Conservation (phyloP, 2,888 invertebrate genomes). For the Tetropium fuscum region DNA sequence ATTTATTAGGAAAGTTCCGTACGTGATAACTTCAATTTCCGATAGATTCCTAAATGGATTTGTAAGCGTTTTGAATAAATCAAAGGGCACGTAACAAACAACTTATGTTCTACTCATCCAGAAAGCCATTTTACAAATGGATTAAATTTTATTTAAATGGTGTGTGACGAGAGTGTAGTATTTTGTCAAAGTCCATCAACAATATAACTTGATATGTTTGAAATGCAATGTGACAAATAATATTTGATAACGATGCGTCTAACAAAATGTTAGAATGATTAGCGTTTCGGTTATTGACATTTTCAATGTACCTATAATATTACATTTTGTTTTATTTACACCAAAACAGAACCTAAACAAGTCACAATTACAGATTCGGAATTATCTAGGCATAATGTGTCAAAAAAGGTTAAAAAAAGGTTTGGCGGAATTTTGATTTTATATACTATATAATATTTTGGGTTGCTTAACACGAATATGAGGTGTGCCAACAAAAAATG, state of each 20-base stretch:
- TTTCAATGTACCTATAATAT: too few relatives aligned
- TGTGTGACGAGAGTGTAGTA: slow-evolving; percentile 10
- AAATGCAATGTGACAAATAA: neutral
- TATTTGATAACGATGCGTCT: neutral
- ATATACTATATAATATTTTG: too few relatives aligned
- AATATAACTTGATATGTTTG: neutral
- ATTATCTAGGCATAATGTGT: too few relatives aligned
- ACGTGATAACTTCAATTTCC: slow-evolving; percentile 45
- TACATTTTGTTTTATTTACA: too few relatives aligned
- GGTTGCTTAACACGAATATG: too few relatives aligned
- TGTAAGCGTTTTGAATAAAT: slow-evolving; percentile 36
- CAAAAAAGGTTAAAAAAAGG: too few relatives aligned
- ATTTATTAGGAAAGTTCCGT: slow-evolving; percentile 42
- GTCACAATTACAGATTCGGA: too few relatives aligned
- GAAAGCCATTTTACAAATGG: slow-evolving; percentile 30
- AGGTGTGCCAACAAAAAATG: too few relatives aligned
- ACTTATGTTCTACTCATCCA: slow-evolving; percentile 25
- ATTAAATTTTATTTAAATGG: slow-evolving; percentile 30
- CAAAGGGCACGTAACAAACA: slow-evolving; percentile 27
- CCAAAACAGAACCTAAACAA: too few relatives aligned
- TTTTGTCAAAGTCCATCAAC: slow-evolving; percentile 18
- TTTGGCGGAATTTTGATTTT: too few relatives aligned
- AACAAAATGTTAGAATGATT: too few relatives aligned
- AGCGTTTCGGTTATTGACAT: too few relatives aligned
- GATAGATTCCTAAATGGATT: slow-evolving; percentile 39